Evolutionary conservation across 2,113 vertebrate species (phyloP).

Genomic region (Cochlearius cochlearius): DNA sequence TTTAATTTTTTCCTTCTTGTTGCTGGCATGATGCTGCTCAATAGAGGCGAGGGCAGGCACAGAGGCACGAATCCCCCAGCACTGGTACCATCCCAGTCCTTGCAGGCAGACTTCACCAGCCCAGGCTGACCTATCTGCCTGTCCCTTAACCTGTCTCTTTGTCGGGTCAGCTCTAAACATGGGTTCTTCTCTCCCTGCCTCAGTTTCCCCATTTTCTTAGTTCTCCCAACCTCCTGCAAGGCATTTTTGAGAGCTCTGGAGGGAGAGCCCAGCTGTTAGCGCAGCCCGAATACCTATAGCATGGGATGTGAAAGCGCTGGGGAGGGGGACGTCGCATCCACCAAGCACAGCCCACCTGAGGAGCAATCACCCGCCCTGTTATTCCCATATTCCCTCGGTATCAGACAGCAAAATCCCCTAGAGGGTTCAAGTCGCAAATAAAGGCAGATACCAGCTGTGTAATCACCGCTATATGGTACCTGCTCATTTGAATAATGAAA

Average conservation of each 20-base stretch:
- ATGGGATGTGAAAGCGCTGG: neutral
- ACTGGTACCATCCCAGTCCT: neutral
- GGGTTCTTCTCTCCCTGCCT: neutral
- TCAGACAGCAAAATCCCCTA: neutral
- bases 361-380: neutral
- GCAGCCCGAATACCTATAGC: neutral
- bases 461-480: neutral
- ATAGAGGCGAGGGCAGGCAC: neutral
- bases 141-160: neutral
- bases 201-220: neutral
- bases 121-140: neutral
- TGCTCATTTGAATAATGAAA: slow-evolving; percentile 49
- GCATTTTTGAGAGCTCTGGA: neutral
- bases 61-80: fast-evolving
- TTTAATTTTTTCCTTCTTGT: neutral
- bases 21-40: neutral
- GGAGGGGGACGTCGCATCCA: neutral
- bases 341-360: neutral
- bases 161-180: neutral
- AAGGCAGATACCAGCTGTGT: slow-evolving; percentile 20
- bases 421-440: neutral
- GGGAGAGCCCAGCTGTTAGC: neutral
- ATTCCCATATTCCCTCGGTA: neutral
- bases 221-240: neutral
- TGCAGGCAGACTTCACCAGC: neutral